These are phyloP conservation scores for Solenopsis fugax DNA, from an alignment of 1,140 invertebrate species.

Conservation along the genomic window DNA sequence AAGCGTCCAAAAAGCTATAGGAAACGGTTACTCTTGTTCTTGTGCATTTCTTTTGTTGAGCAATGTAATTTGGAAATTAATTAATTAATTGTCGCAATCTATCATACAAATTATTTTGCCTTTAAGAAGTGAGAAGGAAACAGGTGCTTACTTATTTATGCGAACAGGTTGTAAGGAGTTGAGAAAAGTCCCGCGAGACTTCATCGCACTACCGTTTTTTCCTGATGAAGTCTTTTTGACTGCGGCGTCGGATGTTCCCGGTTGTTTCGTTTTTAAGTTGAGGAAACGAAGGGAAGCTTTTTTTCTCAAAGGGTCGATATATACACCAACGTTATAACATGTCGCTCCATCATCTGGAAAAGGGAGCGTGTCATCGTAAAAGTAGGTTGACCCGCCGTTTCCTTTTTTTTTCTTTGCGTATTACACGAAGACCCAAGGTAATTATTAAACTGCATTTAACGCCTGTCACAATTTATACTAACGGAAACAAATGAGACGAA, in stretches of 20 bases:
- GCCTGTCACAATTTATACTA: neutral
- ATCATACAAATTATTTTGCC: neutral
- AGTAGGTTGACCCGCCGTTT: neutral
- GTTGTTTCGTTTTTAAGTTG: constrained; percentile 44
- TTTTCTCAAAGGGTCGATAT: constrained; percentile 29
- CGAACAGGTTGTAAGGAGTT: constrained; percentile 54
- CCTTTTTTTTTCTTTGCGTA: neutral
- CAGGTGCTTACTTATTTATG: constrained; percentile 64
- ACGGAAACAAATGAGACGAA: neutral
- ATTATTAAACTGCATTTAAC: constrained; percentile 25
- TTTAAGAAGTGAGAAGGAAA: constrained; percentile 13
- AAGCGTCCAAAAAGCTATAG: no score
- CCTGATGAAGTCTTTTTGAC: constrained; percentile 22
- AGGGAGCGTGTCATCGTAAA: constrained; percentile 13
- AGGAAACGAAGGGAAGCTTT: constrained; percentile 30
- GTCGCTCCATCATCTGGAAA: neutral
- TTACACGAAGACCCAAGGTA: neutral
- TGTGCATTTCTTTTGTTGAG: neutral
- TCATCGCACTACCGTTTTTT: constrained; percentile 32
- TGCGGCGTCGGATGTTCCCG: constrained; percentile 14
- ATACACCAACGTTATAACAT: constrained; percentile 17
- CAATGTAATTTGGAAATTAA: neutral
- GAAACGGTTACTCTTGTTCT: neutral
- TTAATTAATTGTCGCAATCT: neutral
- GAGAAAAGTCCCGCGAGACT: constrained; percentile 52